Conservation (phyloP, 2,888 invertebrate genomes). For the Spilosoma lubricipeda region DNA sequence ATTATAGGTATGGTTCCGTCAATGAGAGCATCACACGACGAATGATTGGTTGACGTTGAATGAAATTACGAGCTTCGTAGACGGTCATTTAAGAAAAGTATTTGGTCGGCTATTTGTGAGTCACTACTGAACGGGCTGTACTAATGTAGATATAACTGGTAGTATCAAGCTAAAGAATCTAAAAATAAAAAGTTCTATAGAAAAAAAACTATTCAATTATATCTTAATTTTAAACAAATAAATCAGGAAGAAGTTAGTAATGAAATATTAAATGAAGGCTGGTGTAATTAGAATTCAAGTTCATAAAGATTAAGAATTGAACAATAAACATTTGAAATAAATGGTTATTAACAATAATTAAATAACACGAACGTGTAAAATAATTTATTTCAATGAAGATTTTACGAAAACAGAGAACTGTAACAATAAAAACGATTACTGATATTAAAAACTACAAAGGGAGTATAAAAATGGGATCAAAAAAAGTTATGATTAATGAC, state of each 20-base stretch:
- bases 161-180: background rate
- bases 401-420: background rate
- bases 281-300: background rate
- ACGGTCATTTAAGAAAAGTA: constrained; percentile 15
- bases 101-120: constrained; percentile 4
- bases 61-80: constrained; percentile 17
- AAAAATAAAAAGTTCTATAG: background rate
- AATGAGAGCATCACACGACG: constrained; percentile 47
- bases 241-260: background rate
- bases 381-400: background rate
- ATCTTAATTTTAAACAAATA: background rate
- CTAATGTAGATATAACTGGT: background rate
- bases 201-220: background rate
- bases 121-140: background rate
- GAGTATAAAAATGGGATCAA: background rate
- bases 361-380: background rate
- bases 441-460: background rate
- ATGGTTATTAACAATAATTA: background rate
- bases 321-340: background rate
- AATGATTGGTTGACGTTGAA: constrained; percentile 29
- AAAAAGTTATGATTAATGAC: background rate
- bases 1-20: constrained; percentile 54
- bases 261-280: background rate
- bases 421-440: background rate
- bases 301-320: background rate